Conservation (phyloP, 2,797 vertebrate genomes). For the Heterohyrax brucei region DNA sequence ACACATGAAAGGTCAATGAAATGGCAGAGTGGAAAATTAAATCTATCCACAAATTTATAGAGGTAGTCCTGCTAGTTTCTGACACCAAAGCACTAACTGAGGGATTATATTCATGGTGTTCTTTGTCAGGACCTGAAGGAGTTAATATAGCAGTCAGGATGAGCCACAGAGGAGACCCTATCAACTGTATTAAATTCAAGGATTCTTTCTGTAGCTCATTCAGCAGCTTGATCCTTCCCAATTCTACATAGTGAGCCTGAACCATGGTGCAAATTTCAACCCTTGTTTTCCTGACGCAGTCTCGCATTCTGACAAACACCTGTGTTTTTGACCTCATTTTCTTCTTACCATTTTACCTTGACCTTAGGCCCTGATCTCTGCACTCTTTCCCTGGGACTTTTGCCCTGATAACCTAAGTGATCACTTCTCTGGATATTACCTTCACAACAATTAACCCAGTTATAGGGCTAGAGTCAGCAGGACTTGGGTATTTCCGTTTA, state of each 20-base stretch:
- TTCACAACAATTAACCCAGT: constrained; percentile 71
- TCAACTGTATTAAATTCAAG: too few species aligned
- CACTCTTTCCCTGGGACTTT: constrained; percentile 74
- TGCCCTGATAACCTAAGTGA: constrained; percentile 69
- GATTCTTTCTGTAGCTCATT: neutral
- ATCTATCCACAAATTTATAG: neutral
- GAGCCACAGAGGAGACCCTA: neutral
- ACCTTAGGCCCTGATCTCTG: constrained; percentile 65
- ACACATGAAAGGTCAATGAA: neutral
- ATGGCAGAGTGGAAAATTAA: constrained; percentile 9
- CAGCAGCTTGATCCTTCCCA: neutral
- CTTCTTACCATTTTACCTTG: constrained; percentile 55
- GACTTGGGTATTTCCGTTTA: constrained; percentile 3
- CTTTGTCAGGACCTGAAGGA: neutral
- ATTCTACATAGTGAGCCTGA: neutral
- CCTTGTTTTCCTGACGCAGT: neutral
- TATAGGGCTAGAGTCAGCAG: constrained; percentile 38
- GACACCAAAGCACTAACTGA: neutral
- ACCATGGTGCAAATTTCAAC: neutral
- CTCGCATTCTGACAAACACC: constrained; percentile 43
- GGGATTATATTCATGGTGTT: neutral
- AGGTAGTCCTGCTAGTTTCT: neutral
- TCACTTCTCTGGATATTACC: constrained; percentile 62
- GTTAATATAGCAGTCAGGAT: neutral
- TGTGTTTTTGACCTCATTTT: constrained; percentile 74